phyloP scores from a whole-genome alignment of 2,113 vertebrate species.

The Gobius niger region DNA sequence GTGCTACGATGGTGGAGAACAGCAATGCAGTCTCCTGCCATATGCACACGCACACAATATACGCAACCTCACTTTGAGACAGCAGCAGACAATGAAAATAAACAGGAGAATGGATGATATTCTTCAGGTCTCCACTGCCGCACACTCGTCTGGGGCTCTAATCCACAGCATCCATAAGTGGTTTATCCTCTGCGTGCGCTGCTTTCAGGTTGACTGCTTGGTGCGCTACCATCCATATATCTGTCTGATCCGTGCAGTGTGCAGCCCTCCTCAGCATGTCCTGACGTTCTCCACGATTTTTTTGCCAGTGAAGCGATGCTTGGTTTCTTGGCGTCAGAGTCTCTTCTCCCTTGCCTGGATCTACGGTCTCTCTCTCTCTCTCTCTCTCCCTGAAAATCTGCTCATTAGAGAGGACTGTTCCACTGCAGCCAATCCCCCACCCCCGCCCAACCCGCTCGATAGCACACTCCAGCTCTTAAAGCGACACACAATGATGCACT shows the following conservation, averaged over 20 bases:
- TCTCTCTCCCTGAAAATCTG: conserved; percentile 60
- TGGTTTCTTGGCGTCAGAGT: conserved; percentile 50
- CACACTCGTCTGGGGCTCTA: conserved; percentile 61
- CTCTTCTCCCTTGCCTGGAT: conserved; percentile 52
- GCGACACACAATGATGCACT: conserved; percentile 45
- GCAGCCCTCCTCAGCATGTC: conserved; percentile 60
- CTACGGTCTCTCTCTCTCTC: conserved; percentile 28
- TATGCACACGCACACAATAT: conserved; percentile 25
- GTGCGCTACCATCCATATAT: conserved; percentile 67
- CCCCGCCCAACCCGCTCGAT: conserved; percentile 36
- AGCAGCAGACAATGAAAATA: conserved; percentile 59
- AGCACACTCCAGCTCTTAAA: conserved; percentile 71
- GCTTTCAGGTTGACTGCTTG: conserved; percentile 55
- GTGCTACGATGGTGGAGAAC: conserved; percentile 47
- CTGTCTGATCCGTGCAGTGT: conserved; percentile 45
- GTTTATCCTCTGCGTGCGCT: conserved; percentile 66
- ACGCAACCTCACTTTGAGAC: conserved; percentile 35
- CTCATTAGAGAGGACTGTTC: conserved; percentile 73
- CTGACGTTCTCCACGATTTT: conserved; percentile 55
- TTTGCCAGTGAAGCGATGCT: conserved; percentile 57
- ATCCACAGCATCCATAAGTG: conserved; percentile 76
- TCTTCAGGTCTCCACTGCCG: conserved; percentile 41
- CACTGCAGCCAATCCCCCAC: conserved; percentile 56
- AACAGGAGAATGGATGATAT: conserved; percentile 63
- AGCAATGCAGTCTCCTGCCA: conserved; percentile 65